Conservation (phyloP, 2,113 vertebrate genomes). For the Misgurnus anguillicaudatus region DNA sequence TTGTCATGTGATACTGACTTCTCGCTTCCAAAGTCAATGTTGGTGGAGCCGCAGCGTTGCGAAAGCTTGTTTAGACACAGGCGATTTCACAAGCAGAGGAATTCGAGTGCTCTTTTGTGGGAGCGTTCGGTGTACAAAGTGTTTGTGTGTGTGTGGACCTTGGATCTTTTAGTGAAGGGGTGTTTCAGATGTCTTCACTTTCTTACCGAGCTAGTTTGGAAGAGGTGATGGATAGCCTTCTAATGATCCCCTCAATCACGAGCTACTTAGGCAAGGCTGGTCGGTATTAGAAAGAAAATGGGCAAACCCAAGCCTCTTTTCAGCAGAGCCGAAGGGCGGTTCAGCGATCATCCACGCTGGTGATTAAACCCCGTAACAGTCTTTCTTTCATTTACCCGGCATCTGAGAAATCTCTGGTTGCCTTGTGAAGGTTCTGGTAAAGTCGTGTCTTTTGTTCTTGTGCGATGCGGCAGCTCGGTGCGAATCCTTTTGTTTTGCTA, state of each 20-base stretch:
- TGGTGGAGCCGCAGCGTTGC: constrained; percentile 23
- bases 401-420: constrained; percentile 48
- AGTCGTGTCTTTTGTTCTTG: constrained; percentile 11
- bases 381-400: constrained; percentile 61
- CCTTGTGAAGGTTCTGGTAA: constrained; percentile 17
- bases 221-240: constrained; percentile 67
- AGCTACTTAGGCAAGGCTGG: constrained; percentile 68
- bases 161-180: constrained; percentile 4
- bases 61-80: constrained; percentile 16
- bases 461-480: neutral
- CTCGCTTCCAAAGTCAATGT: constrained; percentile 35
- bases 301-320: constrained; percentile 60
- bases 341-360: constrained; percentile 60
- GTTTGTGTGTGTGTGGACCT: neutral
- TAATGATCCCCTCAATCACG: constrained; percentile 74
- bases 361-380: constrained; percentile 65
- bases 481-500: constrained; percentile 43
- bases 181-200: constrained; percentile 37
- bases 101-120: neutral
- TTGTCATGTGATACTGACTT: constrained; percentile 19
- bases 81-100: constrained; percentile 11
- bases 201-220: constrained; percentile 59
- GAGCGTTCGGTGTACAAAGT: neutral
- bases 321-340: constrained; percentile 55
- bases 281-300: constrained; percentile 62